phyloP scores from a whole-genome alignment of 2,113 vertebrate species.

The Catagonus wagneri region DNA sequence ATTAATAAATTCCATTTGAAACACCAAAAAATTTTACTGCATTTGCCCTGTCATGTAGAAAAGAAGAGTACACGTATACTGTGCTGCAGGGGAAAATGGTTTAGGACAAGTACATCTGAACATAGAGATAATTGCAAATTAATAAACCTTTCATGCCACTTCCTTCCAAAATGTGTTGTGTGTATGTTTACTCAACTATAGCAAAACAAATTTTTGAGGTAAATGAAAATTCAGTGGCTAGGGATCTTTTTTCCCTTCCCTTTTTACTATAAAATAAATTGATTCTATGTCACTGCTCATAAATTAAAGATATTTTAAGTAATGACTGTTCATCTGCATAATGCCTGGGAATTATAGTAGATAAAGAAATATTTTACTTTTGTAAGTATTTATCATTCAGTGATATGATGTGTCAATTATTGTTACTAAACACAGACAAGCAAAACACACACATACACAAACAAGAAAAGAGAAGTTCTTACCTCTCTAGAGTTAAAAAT shows the following conservation, averaged over 20 bases:
- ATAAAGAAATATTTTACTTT: slow-evolving; percentile 34
- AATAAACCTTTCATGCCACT: not conserved
- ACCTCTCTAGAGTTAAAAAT: not conserved
- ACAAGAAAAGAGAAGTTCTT: not conserved
- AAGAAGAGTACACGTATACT: not conserved
- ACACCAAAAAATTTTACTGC: not conserved
- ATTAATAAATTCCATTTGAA: not conserved
- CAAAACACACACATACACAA: not conserved
- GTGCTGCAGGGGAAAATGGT: not conserved
- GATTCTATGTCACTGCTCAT: not conserved
- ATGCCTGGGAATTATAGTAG: not conserved
- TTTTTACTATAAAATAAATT: slow-evolving; percentile 41
- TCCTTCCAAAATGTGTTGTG: not conserved
- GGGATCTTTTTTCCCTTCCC: not conserved
- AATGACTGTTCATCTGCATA: not conserved
- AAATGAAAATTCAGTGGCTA: not conserved
- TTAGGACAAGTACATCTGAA: not conserved
- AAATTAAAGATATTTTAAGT: slow-evolving; percentile 6
- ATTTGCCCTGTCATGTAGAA: not conserved
- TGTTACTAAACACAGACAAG: not conserved
- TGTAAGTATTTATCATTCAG: not conserved
- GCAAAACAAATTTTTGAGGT: not conserved
- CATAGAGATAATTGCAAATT: not conserved
- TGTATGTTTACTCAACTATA: not conserved
- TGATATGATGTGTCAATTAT: not conserved